Evolutionary conservation across 2,797 vertebrate species (phyloP), one percentile per base, ranked within the genome.

Genomic region (Poecilia wingei): DNA sequence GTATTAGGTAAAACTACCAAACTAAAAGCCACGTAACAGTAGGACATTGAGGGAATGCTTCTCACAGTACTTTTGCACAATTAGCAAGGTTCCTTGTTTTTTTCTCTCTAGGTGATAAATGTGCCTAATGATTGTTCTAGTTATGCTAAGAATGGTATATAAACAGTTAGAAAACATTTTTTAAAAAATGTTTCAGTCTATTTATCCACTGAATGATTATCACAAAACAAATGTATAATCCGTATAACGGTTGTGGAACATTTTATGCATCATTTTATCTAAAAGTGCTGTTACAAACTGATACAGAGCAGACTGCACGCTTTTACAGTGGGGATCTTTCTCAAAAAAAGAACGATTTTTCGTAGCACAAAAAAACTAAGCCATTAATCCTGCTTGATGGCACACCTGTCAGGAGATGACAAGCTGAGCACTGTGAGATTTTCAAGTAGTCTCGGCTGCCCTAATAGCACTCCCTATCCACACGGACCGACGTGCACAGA

Each of bases 341-440:
- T 61, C 33, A 53, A 53, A 39, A 73, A 73, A 73, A 59, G 16
- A 55, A 22, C 51, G 49, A 45, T 45, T 31, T 45, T n/a, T 61
- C 31, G 41, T 12, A 14, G n/a, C 12, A 9, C 22, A 6, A 43
- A 74, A 31, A 57, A 74, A 9, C 45, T 71, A 49, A 53, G 72
- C 49, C 25, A 45, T 75, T 59, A 75, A 45, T n/a, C 53, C 53
- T 45, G 55, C 25, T 45, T 61, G 7, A 45, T 61, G 7, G 74
- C 28, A 41, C 39, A n/a, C 51, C 53, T 25, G 14, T 59, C 25
- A 45, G 45, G 28, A 49, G 59, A 66, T 76, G 59, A 76, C 46
- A 28, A 28, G 75, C 22, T 68, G 75, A 76, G 33, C 33, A 53
- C 46, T 69, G 31, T 13, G 59, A 66, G 45, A 39, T 51, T 69